Percentiles rank a stretch among this genome's conserved stretches.
phyloP scores from a whole-genome alignment of 53 echinoderm and acorn worm species.

The Mesocentrotus franciscanus region DNA sequence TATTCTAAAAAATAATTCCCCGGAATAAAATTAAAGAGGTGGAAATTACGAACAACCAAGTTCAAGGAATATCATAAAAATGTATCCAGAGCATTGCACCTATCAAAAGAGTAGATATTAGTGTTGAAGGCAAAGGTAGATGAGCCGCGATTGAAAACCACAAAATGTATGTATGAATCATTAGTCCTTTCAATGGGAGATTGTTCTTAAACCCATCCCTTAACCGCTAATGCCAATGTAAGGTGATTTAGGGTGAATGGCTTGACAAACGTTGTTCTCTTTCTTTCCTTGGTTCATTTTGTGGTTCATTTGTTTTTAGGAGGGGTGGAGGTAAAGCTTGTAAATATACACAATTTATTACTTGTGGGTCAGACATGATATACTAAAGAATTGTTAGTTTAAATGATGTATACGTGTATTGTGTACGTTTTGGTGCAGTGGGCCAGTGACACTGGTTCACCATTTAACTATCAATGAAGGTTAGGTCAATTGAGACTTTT shows the following conservation, averaged over 20 bases:
- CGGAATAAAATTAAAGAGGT: too few relatives aligned
- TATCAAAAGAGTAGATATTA: neutral
- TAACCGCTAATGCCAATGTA: neutral
- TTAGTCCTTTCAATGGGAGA: neutral
- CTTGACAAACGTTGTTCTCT: neutral
- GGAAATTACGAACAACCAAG: neutral
- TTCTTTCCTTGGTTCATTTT: neutral
- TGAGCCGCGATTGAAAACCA: neutral
- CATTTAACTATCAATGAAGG: too few relatives aligned
- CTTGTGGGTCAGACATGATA: neutral
- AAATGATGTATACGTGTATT: neutral
- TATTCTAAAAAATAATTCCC: too few relatives aligned
- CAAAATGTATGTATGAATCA: conserved; percentile 17
- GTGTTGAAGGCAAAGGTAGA: neutral
- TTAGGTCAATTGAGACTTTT: too few relatives aligned
- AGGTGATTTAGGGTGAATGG: neutral
- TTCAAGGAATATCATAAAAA: neutral
- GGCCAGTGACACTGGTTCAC: too few relatives aligned
- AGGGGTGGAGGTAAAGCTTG: neutral
- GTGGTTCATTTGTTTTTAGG: neutral
- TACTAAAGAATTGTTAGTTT: neutral
- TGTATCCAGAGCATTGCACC: neutral
- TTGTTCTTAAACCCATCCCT: neutral
- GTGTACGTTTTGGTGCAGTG: too few relatives aligned
- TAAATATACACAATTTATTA: neutral